Percentiles rank a stretch among this genome's conserved stretches.
These are phyloP conservation scores for Drosophila pachea DNA, from an alignment of 1,140 invertebrate species.

Conservation along the genomic window DNA sequence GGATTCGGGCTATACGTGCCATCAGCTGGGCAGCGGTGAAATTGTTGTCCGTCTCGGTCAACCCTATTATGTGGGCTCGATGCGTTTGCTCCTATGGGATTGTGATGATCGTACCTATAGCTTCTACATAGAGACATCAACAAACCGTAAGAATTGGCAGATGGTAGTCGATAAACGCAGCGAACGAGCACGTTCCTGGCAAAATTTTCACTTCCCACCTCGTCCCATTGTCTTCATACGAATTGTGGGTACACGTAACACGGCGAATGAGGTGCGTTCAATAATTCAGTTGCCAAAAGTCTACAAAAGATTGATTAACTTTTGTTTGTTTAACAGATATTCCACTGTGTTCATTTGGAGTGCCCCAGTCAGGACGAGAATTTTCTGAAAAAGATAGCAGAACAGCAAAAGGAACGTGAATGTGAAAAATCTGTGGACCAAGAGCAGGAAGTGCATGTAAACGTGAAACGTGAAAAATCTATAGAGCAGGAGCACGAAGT, in stretches of 20 bases:
- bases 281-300: too few species aligned
- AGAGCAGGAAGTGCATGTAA: background rate
- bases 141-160: slow-evolving; percentile 94
- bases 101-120: slow-evolving; percentile 97
- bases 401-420: slow-evolving; percentile 26
- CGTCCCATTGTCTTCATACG: slow-evolving; percentile 95
- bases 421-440: slow-evolving; percentile 1
- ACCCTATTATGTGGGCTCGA: slow-evolving; percentile 94
- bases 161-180: slow-evolving; percentile 86
- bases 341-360: slow-evolving; percentile 99
- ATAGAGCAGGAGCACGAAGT: background rate
- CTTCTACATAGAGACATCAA: slow-evolving; percentile 97
- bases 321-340: slow-evolving; percentile 84
- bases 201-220: slow-evolving; percentile 89
- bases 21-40: slow-evolving; percentile 96
- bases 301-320: background rate
- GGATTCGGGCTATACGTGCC: slow-evolving; percentile 98
- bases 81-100: slow-evolving; percentile 97
- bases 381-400: slow-evolving; percentile 57
- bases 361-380: slow-evolving; percentile 86
- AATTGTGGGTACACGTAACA: slow-evolving; percentile 96
- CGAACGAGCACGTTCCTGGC: slow-evolving; percentile 87
- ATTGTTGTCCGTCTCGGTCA: slow-evolving; percentile 97
- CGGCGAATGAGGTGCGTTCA: slow-evolving; percentile 92
- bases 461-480: background rate